Percentiles rank a stretch among this genome's conserved stretches.
Evolutionary conservation across 53 echinoderm and acorn worm genomes (phyloP).

Genomic region (Antedon mediterranea): DNA sequence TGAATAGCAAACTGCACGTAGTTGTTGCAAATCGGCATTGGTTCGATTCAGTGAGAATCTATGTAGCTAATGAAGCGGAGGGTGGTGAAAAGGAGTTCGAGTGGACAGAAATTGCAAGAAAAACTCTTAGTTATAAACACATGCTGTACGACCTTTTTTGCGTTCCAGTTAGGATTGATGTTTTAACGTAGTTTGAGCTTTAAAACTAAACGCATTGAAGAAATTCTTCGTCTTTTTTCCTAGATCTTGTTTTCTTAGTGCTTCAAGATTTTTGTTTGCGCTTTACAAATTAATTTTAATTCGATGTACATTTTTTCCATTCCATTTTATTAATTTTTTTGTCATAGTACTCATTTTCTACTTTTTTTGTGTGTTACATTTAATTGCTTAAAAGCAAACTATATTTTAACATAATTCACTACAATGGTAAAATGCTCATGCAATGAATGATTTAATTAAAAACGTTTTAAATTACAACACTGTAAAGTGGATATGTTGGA

Average conservation of each 20-base stretch:
- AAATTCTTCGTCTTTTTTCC: too few relatives aligned
- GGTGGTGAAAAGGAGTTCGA: background rate
- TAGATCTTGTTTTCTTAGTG: too few relatives aligned
- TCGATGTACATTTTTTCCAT: background rate
- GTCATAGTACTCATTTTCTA: background rate
- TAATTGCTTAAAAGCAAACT: background rate
- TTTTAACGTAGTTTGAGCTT: background rate
- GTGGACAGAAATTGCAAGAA: background rate
- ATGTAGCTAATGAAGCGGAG: background rate
- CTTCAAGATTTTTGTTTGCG: too few relatives aligned
- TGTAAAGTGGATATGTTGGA: too few relatives aligned
- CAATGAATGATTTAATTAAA: background rate
- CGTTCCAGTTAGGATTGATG: background rate
- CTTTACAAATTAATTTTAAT: too few relatives aligned
- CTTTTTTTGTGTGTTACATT: background rate
- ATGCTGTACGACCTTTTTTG: background rate
- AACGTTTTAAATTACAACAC: too few relatives aligned
- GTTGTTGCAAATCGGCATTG: background rate
- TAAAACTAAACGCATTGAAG: background rate
- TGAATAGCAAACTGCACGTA: background rate
- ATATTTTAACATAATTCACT: background rate
- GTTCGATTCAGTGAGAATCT: background rate
- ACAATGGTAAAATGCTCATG: background rate
- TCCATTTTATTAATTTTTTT: background rate
- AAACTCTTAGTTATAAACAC: background rate